Percentiles rank a stretch among this genome's conserved stretches.
Evolutionary conservation across 2,113 vertebrate genomes (phyloP).

Genomic region (Oreochromis aureus): DNA sequence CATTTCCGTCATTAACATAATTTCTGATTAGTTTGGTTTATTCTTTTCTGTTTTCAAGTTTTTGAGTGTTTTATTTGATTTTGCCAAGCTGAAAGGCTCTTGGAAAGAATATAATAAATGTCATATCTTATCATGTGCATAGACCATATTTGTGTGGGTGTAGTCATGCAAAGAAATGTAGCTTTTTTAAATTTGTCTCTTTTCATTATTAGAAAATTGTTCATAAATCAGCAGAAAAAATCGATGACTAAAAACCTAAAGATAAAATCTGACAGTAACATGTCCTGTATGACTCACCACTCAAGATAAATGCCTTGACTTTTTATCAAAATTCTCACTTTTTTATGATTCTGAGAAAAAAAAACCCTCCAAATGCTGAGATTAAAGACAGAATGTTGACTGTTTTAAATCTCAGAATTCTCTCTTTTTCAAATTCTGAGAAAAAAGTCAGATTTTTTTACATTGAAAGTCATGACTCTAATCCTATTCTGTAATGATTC

Average conservation of each 20-base stretch:
- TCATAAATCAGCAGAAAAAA: neutral
- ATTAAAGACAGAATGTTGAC: neutral
- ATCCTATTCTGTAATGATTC: neutral
- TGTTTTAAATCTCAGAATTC: neutral
- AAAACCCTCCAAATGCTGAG: accelerated
- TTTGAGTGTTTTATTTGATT: neutral
- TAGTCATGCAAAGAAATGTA: neutral
- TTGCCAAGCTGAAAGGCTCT: neutral
- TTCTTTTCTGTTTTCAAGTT: neutral
- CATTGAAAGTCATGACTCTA: neutral
- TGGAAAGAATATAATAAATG: neutral
- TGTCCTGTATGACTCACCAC: neutral
- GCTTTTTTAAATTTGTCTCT: neutral
- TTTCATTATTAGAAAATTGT: neutral
- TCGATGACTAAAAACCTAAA: neutral
- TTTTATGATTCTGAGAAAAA: neutral
- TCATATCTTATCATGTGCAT: neutral
- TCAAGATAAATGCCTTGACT: neutral
- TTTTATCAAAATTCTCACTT: neutral
- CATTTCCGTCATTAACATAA: accelerated
- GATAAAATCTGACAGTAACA: neutral
- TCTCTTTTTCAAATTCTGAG: neutral
- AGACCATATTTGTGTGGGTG: neutral
- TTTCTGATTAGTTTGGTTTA: neutral
- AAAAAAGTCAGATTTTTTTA: neutral